Percentiles rank a stretch among this genome's conserved stretches.
Conservation (phyloP, 23 tunicate genomes). For the Halocynthia aurantium region DNA sequence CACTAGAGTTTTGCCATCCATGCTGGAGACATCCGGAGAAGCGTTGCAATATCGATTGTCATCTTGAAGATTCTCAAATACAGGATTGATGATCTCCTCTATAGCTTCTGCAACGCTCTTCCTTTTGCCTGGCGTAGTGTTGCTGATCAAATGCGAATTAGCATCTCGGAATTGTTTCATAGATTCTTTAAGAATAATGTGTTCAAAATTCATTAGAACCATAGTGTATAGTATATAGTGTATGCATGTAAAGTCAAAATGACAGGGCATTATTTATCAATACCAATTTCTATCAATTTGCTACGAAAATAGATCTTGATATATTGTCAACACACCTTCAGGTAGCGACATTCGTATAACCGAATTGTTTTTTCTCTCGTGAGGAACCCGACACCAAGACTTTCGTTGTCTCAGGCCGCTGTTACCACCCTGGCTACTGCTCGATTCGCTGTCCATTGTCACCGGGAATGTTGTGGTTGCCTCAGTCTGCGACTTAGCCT, state of each 20-base stretch:
- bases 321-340: not conserved
- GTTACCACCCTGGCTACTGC: no score
- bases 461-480: no score
- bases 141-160: constrained; percentile 2
- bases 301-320: no score
- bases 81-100: constrained; percentile 62
- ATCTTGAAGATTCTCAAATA: constrained; percentile 28
- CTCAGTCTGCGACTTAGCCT: no score
- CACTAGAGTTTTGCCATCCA: constrained; percentile 44
- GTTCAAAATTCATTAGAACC: no score
- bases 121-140: constrained; percentile 26
- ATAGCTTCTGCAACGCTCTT: constrained; percentile 73
- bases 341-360: constrained; percentile 14
- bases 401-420: not conserved
- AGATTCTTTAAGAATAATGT: not conserved
- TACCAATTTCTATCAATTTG: no score
- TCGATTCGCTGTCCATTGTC: no score
- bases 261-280: no score
- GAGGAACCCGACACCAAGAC: not conserved
- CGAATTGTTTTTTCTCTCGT: constrained; percentile 7
- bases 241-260: no score
- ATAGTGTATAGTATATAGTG: no score
- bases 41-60: constrained; percentile 26
- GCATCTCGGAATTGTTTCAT: constrained; percentile 12
- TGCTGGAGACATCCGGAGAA: constrained; percentile 70